A percentile compares a stretch with the other conserved stretches of the same genome.
Evolutionary conservation across 2,888 invertebrate species (phyloP).

Genomic region (Drosophila algonquin): DNA sequence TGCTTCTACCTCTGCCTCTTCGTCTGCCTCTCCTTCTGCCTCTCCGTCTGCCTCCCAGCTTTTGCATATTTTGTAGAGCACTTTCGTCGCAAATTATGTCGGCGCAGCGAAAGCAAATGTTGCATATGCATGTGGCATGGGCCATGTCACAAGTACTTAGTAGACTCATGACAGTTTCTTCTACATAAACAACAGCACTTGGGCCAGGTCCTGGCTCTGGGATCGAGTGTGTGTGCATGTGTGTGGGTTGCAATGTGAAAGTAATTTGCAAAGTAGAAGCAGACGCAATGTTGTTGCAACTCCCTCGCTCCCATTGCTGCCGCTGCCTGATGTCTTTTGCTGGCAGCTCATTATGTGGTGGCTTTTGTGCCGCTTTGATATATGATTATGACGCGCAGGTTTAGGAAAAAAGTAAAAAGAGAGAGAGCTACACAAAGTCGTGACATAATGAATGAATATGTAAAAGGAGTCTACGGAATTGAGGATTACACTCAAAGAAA

Average conservation of each 20-base stretch:
- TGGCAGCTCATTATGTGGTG: slow-evolving; percentile 71
- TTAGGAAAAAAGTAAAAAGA: neutral
- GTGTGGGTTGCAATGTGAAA: slow-evolving; percentile 55
- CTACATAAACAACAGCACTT: slow-evolving; percentile 38
- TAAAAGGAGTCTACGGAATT: neutral
- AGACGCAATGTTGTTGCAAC: slow-evolving; percentile 29
- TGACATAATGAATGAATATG: neutral
- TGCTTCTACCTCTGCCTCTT: neutral
- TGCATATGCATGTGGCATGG: slow-evolving; percentile 59
- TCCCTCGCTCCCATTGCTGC: neutral
- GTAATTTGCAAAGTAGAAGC: slow-evolving; percentile 75
- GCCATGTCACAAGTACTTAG: slow-evolving; percentile 77
- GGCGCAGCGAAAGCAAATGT: slow-evolving; percentile 76
- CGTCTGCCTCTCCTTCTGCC: neutral
- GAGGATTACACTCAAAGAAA: neutral
- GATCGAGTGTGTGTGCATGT: neutral
- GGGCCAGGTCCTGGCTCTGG: neutral
- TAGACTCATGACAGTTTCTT: slow-evolving; percentile 63
- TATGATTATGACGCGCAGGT: slow-evolving; percentile 44
- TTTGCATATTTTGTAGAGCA: slow-evolving; percentile 62
- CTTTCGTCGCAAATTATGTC: slow-evolving; percentile 77
- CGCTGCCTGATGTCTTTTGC: slow-evolving; percentile 53
- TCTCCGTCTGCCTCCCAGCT: neutral
- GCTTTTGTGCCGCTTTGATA: slow-evolving; percentile 50
- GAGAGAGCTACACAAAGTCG: slow-evolving; percentile 1